These are phyloP conservation scores for Anolis apletophallus DNA, from an alignment of 2,797 vertebrate species.

Conservation along the genomic window DNA sequence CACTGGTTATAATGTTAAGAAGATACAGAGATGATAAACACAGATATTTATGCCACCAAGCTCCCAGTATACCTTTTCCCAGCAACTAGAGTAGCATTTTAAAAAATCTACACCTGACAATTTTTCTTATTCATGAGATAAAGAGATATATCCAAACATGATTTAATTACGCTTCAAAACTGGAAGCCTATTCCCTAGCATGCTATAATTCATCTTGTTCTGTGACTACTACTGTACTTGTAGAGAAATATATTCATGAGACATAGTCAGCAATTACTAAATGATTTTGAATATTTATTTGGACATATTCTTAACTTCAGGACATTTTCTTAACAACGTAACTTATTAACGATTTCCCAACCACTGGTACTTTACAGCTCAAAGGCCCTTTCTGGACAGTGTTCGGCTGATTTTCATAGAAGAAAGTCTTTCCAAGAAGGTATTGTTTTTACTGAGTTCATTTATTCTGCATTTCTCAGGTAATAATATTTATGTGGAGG, in stretches of 20 bases:
- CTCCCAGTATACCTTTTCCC: too few relatives aligned
- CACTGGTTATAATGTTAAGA: background rate
- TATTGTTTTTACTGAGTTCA: constrained; percentile 41
- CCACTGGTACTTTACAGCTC: constrained; percentile 66
- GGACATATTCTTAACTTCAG: background rate
- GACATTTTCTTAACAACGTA: background rate
- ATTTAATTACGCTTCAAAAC: background rate
- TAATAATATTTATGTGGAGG: background rate
- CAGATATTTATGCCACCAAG: too few relatives aligned
- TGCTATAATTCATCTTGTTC: background rate
- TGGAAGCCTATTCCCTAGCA: background rate
- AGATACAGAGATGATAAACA: constrained; percentile 26
- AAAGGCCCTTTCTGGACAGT: constrained; percentile 60
- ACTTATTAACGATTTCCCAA: background rate
- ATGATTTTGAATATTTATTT: constrained; percentile 29
- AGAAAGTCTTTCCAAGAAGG: constrained; percentile 68
- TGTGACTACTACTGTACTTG: constrained; percentile 17
- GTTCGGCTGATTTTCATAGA: constrained; percentile 68
- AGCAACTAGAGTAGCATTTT: background rate
- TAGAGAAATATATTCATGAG: constrained; percentile 42
- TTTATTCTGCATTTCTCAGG: background rate
- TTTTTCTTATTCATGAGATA: background rate
- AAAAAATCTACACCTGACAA: background rate
- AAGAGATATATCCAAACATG: background rate
- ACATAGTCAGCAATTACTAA: constrained; percentile 17